A percentile compares a stretch with the other conserved stretches of the same genome.
phyloP scores from a whole-genome alignment of 2,113 vertebrate genomes.

The Perca fluviatilis region DNA sequence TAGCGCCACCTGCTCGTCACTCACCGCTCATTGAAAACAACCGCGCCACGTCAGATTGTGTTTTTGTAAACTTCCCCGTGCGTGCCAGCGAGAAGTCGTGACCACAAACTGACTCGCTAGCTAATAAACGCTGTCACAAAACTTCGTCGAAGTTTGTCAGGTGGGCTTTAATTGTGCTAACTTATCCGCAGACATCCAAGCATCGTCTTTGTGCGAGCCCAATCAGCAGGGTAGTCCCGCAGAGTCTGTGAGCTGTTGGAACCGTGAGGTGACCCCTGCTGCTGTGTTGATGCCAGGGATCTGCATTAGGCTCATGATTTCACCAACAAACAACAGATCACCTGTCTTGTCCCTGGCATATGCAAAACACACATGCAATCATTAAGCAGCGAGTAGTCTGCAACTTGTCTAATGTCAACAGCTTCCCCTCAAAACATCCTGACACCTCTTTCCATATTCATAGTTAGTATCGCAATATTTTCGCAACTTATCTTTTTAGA shows the following conservation, averaged over 20 bases:
- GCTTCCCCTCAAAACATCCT: slow-evolving; percentile 53
- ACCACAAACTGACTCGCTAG: slow-evolving; percentile 3
- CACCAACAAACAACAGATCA: slow-evolving; percentile 31
- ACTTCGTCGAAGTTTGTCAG: slow-evolving; percentile 62
- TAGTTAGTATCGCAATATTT: slow-evolving; percentile 15
- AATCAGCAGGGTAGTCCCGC: slow-evolving; percentile 26
- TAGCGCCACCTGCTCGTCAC: slow-evolving; percentile 67
- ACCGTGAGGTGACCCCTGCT: slow-evolving; percentile 21
- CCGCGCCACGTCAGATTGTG: slow-evolving; percentile 21
- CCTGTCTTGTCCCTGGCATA: slow-evolving; percentile 42
- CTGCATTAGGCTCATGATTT: slow-evolving; percentile 17
- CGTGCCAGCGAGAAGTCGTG: slow-evolving; percentile 10
- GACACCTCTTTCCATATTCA: slow-evolving; percentile 67
- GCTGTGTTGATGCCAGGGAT: slow-evolving; percentile 12
- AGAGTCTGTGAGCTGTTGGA: slow-evolving; percentile 8
- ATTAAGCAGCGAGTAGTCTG: slow-evolving; percentile 54
- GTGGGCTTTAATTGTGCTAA: slow-evolving; percentile 61
- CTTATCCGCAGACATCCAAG: slow-evolving; percentile 29
- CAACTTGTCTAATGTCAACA: slow-evolving; percentile 66
- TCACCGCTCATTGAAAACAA: slow-evolving; percentile 49
- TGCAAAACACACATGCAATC: slow-evolving; percentile 39
- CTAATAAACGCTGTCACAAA: slow-evolving; percentile 50
- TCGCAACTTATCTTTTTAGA: too few species aligned
- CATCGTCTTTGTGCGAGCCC: slow-evolving; percentile 5
- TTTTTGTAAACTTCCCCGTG: slow-evolving; percentile 49